phyloP scores from a whole-genome alignment of 1,140 invertebrate genomes.

The Drosophila rhopaloa region DNA sequence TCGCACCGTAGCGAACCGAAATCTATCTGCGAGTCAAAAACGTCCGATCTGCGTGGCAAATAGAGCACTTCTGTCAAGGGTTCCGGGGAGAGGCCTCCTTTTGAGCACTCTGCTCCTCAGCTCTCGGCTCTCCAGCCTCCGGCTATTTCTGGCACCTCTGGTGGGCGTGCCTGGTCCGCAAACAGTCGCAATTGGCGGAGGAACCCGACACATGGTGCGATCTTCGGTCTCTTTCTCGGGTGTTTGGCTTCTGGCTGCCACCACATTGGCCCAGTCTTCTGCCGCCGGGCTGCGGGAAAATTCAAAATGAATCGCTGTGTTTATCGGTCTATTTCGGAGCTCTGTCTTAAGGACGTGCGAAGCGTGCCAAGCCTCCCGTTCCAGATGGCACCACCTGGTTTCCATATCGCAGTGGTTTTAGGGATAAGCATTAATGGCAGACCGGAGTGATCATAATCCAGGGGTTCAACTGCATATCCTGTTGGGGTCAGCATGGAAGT shows the following conservation, averaged over 20 bases:
- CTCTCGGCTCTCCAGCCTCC: conserved; percentile 16
- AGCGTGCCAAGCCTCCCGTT: conserved; percentile 41
- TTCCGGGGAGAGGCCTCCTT: conserved; percentile 52
- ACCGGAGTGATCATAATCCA: conserved; percentile 33
- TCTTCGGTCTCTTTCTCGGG: conserved; percentile 47
- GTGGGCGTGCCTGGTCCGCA: conserved; percentile 53
- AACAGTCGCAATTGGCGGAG: conserved; percentile 65
- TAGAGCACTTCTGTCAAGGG: conserved; percentile 53
- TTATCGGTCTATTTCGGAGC: conserved; percentile 38
- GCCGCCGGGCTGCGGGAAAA: conserved; percentile 8
- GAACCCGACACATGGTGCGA: conserved; percentile 70
- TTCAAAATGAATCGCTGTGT: conserved; percentile 51
- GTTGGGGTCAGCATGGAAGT: conserved; percentile 7
- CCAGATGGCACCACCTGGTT: conserved; percentile 46
- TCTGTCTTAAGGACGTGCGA: conserved; percentile 36
- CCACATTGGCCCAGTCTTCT: conserved; percentile 66
- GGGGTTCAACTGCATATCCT: conserved; percentile 17
- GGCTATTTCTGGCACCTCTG: conserved; percentile 72
- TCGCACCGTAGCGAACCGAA: not conserved
- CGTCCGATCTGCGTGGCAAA: conserved; percentile 41
- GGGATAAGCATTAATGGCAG: conserved; percentile 26
- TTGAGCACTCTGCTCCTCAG: conserved; percentile 45
- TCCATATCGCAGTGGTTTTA: conserved; percentile 10
- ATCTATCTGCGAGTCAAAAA: conserved; percentile 4
- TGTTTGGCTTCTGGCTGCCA: conserved; percentile 28